phyloP scores from a whole-genome alignment of 1,140 invertebrate genomes.

The Thalassaphorura encarpata region DNA sequence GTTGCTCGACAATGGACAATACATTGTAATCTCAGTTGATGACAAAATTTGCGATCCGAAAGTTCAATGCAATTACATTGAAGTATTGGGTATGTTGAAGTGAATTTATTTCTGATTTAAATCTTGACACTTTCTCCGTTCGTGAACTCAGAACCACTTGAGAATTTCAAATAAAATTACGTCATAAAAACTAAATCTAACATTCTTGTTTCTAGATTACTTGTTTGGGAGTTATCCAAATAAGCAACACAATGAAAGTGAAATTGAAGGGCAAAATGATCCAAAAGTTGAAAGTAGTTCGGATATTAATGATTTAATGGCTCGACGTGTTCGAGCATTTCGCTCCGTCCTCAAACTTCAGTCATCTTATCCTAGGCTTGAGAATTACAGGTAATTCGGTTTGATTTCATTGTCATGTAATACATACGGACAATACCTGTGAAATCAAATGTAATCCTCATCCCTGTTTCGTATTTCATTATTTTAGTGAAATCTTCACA shows the following conservation, averaged over 20 bases:
- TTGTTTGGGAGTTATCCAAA: too few relatives aligned
- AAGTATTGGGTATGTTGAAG: neutral
- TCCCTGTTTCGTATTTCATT: constrained; percentile 8
- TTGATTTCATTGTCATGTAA: neutral
- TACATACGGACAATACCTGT: neutral
- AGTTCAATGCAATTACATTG: constrained; percentile 2
- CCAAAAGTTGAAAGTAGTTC: neutral
- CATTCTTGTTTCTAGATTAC: too few relatives aligned
- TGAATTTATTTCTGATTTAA: neutral
- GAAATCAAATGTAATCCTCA: neutral
- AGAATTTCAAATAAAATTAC: too few relatives aligned
- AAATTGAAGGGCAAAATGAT: too few relatives aligned
- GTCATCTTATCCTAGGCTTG: constrained; percentile 1
- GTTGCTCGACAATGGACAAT: constrained; percentile 61
- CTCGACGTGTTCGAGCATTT: constrained; percentile 1
- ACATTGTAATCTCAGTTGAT: constrained; percentile 74
- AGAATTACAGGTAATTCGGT: constrained; percentile 9
- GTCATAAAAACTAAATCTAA: too few relatives aligned
- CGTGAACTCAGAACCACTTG: too few relatives aligned
- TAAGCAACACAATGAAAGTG: too few relatives aligned
- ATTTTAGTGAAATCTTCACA: constrained; percentile 49
- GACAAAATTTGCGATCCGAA: constrained; percentile 45
- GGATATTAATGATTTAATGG: neutral
- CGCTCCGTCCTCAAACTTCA: constrained; percentile 10
- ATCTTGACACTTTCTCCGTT: too few relatives aligned